Percentiles rank a stretch among this genome's conserved stretches.
These are phyloP conservation scores for Biston stratarius DNA, from an alignment of 2,888 invertebrate species.

Conservation along the genomic window DNA sequence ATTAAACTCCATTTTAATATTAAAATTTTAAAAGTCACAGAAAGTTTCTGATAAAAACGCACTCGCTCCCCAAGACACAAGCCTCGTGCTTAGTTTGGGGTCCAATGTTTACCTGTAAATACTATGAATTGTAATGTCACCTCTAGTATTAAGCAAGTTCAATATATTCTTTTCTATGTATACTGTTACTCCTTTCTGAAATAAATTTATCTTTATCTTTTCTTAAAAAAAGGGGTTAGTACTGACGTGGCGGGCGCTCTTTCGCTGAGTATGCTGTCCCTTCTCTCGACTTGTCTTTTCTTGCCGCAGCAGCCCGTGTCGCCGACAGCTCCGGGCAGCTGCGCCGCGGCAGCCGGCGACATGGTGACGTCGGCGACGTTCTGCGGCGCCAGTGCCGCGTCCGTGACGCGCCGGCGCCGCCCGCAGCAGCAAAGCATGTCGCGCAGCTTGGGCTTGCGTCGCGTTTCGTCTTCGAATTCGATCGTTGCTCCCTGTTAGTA, in stretches of 20 bases:
- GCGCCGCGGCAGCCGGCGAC: constrained; percentile 40
- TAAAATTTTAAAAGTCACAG: no score
- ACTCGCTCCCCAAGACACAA: no score
- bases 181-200: no score
- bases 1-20: no score
- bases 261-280: constrained; percentile 85
- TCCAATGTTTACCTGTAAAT: no score
- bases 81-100: no score
- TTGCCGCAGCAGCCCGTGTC: constrained; percentile 76
- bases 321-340: constrained; percentile 57
- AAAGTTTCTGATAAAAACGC: no score
- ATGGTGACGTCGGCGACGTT: constrained; percentile 51
- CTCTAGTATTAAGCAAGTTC: no score
- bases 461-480: constrained; percentile 77
- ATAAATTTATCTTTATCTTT: no score
- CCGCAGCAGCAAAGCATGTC: constrained; percentile 79
- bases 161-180: no score
- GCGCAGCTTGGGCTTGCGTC: constrained; percentile 78
- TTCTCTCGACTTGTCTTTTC: constrained; percentile 75
- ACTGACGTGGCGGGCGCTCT: constrained; percentile 73
- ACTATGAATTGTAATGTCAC: no score
- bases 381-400: constrained; percentile 48
- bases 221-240: background rate
- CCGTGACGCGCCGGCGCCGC: constrained; percentile 62
- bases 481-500: constrained; percentile 50